These are phyloP conservation scores for Bimastos eiseni DNA, from an alignment of 2,888 invertebrate species.

Conservation along the genomic window DNA sequence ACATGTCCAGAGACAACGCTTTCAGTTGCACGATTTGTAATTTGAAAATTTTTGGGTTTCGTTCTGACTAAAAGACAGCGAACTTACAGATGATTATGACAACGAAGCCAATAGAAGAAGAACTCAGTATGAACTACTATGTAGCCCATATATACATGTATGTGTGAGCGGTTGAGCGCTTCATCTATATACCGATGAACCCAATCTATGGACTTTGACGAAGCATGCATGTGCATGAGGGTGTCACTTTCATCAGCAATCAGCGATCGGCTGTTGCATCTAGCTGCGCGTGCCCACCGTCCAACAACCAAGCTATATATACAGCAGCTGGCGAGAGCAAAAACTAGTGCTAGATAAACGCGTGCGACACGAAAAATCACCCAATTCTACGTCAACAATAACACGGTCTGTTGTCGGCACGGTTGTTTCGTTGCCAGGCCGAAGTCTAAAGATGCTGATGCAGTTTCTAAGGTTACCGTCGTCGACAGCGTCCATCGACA, in stretches of 20 bases:
- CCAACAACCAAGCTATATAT: neutral
- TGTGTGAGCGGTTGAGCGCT: too few relatives aligned
- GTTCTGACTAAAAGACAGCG: neutral
- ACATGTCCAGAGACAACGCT: neutral
- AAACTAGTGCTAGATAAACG: neutral
- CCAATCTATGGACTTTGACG: neutral
- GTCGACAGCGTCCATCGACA: neutral
- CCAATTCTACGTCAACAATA: neutral
- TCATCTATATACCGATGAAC: neutral
- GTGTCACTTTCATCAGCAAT: neutral
- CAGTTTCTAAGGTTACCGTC: constrained; percentile 6
- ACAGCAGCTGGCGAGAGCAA: neutral
- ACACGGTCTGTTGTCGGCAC: neutral
- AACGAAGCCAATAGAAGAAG: neutral
- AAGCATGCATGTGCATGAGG: neutral
- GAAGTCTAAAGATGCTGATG: neutral
- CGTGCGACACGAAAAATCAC: neutral
- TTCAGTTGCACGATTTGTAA: neutral
- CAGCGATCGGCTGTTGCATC: neutral
- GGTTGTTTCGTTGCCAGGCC: neutral
- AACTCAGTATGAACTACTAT: too few relatives aligned
- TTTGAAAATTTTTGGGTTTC: neutral
- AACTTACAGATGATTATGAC: neutral
- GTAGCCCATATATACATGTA: too few relatives aligned
- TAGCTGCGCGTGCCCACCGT: constrained; percentile 2